A percentile compares a stretch with the other conserved stretches of the same genome.
phyloP scores from a whole-genome alignment of 2,888 invertebrate genomes.

The Orthonychiurus folsomi region DNA sequence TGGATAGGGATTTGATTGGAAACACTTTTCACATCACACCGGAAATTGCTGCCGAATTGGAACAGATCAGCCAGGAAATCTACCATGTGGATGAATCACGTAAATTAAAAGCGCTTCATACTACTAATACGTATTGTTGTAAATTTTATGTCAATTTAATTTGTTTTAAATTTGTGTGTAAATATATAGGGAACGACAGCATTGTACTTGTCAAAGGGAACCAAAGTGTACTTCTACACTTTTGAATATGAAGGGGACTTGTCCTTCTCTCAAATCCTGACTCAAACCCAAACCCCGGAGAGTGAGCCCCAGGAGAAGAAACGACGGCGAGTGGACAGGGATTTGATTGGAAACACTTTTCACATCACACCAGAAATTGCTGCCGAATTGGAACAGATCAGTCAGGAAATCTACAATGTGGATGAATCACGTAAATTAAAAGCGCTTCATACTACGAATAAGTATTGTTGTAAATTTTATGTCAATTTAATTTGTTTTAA shows the following conservation, averaged over 20 bases:
- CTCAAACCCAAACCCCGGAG: constrained; percentile 22
- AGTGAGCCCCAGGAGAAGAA: constrained; percentile 6
- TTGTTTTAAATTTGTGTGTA: neutral
- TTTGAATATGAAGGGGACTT: constrained; percentile 34
- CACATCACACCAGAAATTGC: constrained; percentile 10
- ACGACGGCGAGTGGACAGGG: neutral
- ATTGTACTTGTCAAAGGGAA: constrained; percentile 21
- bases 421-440: neutral
- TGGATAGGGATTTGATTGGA: neutral
- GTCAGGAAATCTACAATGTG: neutral
- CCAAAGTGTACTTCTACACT: constrained; percentile 27
- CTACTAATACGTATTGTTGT: neutral
- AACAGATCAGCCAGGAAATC: constrained; percentile 1
- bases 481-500: neutral
- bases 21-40: constrained; percentile 4
- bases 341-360: neutral
- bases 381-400: constrained; percentile 6
- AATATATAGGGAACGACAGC: constrained; percentile 20
- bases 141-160: constrained; percentile 1
- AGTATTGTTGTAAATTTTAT: neutral
- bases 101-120: neutral
- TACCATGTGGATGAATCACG: neutral
- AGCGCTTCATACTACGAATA: neutral
- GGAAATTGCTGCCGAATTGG: constrained; percentile 9
- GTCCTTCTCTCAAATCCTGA: constrained; percentile 26